Evolutionary conservation across 2,113 vertebrate genomes (phyloP), one percentile per base, ranked within the genome.

Genomic region (Strigops habroptila): DNA sequence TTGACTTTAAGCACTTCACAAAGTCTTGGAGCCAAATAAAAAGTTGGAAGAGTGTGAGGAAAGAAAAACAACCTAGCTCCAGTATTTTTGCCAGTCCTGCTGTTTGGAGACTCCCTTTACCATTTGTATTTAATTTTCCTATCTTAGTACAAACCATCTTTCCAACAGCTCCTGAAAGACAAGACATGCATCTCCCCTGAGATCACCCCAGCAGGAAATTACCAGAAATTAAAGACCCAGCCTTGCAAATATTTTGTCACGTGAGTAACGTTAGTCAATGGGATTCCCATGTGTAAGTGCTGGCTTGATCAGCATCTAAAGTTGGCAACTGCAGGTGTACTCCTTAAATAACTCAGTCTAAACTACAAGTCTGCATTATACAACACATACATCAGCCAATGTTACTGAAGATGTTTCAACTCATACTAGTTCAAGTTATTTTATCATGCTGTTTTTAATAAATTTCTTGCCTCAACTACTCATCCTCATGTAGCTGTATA

Each of bases 91-190:
- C 86, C 93, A 96, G 57, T 86, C 96, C 86, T 93, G 96, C 93
- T 97, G 92, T 94, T 96, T 62, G 76, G 92, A 96, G 96, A 90
- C 88, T 97, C 88, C 86, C 92, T 95, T 76, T 81, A 82, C 93
- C 95, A 91, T 95, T 96, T 95, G 93, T 94, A 93, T 94, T 92
- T 96, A 93, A 95, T 97, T 97, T 96, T 95, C 77, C 92, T 93
- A 92, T 96, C 92, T 88, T 90, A 96, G 81, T 65, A 84, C 62
- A 96, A 94, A 96, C 44, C 57, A 22, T 86, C 67, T 88, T 93
- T 94, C 93, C 92, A 93, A 88, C 65, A 96, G 86, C 95, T 95
- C 84, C 88, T 91, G 90, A 93, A 96, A 94, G 86, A 71, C 71
- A 95, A 92, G 86, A 91, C 3, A 0, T 89, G 82, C 80, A 94